Base-by-base conservation (phyloP, 2,888 invertebrate genomes). In the Atrina japonica region DNA sequence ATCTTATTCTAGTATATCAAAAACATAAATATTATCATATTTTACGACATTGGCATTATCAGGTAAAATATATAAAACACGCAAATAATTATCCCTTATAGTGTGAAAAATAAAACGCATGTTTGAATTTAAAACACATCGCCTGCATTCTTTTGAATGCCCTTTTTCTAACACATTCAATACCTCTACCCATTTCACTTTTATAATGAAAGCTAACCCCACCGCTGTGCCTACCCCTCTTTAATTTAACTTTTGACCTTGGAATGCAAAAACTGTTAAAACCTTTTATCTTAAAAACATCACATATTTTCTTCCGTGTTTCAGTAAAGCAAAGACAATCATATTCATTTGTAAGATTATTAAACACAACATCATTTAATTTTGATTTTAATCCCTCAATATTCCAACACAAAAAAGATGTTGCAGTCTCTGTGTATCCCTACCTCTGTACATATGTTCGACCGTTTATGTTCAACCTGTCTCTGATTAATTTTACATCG, bases 51-150 rank as follows among this genome's bases (percentile, higher is more conserved):
- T 14, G 21, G 47, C 18, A 16, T 47, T 47, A 18, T 47, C n/a
- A 18, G 47, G 47, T 21, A 47, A 47, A 18, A 47, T 47, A 47
- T 47, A 47, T 21, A 47, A 7, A 47, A 47, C 16, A 21, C 47
- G 16, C 16, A 47, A 16, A n/a, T 14, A 47, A n/a, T 14, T 16
- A 47, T 47, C 18, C 21, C 21, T 21, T 6, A 18, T 21, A 47
- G 6, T 47, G 16, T 47, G 47, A 47, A 47, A 47, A 47, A 47
- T 14, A 47, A 16, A 1, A 18, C 47, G n/a, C n/a, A n/a, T n/a
- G 21, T 1, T 47, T 47, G 16, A 47, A 47, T 47, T 47, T 47
- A 7, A 47, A 7, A 7, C 47, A 47, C n/a, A 47, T 18, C 21
- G n/a, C 7, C 7, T 47, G 47, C 21, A 47, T 18, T 14, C 47